A percentile compares a stretch with the other conserved stretches of the same genome.
Evolutionary conservation across 2,888 invertebrate genomes (phyloP).

Genomic region (Pollenia griseotomentosa): DNA sequence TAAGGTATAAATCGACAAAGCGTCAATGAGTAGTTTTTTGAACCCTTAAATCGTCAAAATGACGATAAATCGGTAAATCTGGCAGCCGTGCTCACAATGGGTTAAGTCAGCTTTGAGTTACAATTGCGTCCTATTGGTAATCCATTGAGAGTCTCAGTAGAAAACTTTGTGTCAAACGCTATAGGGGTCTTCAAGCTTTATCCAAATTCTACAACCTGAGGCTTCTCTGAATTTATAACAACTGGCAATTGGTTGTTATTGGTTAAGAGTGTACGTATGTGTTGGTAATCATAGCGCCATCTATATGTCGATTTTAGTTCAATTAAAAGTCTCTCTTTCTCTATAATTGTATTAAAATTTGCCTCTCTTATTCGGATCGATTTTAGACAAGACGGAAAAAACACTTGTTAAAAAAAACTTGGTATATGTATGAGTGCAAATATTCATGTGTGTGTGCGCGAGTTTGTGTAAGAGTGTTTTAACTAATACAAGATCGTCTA

Average conservation of each 20-base stretch:
- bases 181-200: too few relatives aligned
- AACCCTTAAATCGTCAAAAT: too few relatives aligned
- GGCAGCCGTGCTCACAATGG: too few relatives aligned
- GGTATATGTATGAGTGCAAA: neutral
- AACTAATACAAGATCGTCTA: constrained; percentile 54
- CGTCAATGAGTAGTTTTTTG: too few relatives aligned
- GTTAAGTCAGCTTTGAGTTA: too few relatives aligned
- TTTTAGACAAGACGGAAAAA: constrained; percentile 37
- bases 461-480: constrained; percentile 8
- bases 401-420: neutral
- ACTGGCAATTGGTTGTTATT: neutral
- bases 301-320: constrained; percentile 32
- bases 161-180: too few relatives aligned
- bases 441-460: neutral
- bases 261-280: neutral
- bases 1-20: too few relatives aligned
- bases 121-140: too few relatives aligned
- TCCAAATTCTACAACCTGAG: too few relatives aligned
- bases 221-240: constrained; percentile 13
- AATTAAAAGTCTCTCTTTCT: constrained; percentile 32
- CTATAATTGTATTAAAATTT: neutral
- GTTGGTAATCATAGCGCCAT: constrained; percentile 17
- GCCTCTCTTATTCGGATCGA: constrained; percentile 33
- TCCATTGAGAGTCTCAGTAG: too few relatives aligned
- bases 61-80: too few relatives aligned